phyloP scores from a whole-genome alignment of 1,140 invertebrate genomes.

The Bombus haemorrhoidalis region DNA sequence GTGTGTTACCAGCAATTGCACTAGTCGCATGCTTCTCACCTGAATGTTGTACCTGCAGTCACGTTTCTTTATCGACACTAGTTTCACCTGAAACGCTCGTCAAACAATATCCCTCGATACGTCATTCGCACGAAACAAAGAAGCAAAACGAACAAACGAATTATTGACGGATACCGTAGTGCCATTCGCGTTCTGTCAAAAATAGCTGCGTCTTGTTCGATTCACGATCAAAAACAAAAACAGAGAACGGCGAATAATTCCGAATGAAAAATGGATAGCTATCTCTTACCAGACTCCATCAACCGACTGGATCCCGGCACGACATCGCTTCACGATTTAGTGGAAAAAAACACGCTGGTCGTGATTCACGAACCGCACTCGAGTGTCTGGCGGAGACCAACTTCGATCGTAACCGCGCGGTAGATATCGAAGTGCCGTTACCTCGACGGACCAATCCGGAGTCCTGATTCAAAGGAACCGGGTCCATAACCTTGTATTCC shows the following conservation, averaged over 20 bases:
- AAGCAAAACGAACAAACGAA: neutral
- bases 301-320: slow-evolving; percentile 15
- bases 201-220: neutral
- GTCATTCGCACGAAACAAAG: too few species aligned
- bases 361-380: slow-evolving; percentile 50
- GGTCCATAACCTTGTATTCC: slow-evolving; percentile 60
- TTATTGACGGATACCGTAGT: neutral
- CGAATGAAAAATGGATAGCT: neutral
- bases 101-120: neutral
- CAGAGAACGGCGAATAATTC: too few species aligned
- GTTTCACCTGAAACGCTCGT: neutral
- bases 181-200: neutral
- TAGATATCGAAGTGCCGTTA: slow-evolving; percentile 73
- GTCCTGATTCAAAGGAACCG: slow-evolving; percentile 50
- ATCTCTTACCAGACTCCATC: slow-evolving; percentile 52
- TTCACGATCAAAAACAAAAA: neutral
- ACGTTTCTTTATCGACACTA: slow-evolving; percentile 31
- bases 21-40: slow-evolving; percentile 71
- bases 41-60: slow-evolving; percentile 47
- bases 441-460: slow-evolving; percentile 65
- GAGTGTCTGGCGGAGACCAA: slow-evolving; percentile 34
- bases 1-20: slow-evolving; percentile 71
- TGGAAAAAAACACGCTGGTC: slow-evolving; percentile 2
- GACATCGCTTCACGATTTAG: slow-evolving; percentile 31
- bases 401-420: slow-evolving; percentile 46